Base-by-base conservation (phyloP, 2,797 vertebrate genomes). In the Dallia pectoralis region DNA sequence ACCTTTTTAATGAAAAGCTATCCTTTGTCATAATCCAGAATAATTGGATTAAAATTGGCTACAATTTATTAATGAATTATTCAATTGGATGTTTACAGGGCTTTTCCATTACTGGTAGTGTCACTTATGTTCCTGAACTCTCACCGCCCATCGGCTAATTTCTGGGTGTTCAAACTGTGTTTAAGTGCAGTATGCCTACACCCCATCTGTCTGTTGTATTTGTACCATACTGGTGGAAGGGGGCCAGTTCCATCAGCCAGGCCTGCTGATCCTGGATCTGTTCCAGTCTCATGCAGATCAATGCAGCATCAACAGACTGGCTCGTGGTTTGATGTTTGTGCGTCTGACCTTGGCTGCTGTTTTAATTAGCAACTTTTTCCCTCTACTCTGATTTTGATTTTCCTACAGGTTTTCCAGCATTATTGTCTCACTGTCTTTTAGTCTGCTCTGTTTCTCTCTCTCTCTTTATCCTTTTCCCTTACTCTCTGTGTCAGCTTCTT, bases 251-350 rank as follows among this genome's bases (percentile, higher is more conserved):
- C 53, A 59, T 61, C 4, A 70, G 67, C 25, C 62, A 14, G 40
- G 61, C 32, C 67, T 66, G 47, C 61, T 56, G 66, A 32, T 65
- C 30, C 56, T 64, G 67, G 56, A 69, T 11, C 25, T 4, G 47
- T 25, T 53, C 48, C 67, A 69, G 48, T 33, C 69, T 72, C 74
- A 36, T 40, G 67, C 27, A 30, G 75, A 73, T 77, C 71, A 15
- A 77, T 77, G 71, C 59, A 30, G 40, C 62, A 73, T 70, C 68
- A 19, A 77, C 62, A 73, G 30, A 30, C 51, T 40, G 51, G 14
- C 30, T 25, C 53, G 25, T 3, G 53, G 51, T 33, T 25, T 68
- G 64, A 36, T 76, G 56, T 59, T 59, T 25, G 9, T 59, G 19
- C 2, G 25, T 67, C 32, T 74, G 72, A 74, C 72, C 72, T 72